Conservation (phyloP, 2,113 vertebrate genomes). For the Pelodiscus sinensis region DNA sequence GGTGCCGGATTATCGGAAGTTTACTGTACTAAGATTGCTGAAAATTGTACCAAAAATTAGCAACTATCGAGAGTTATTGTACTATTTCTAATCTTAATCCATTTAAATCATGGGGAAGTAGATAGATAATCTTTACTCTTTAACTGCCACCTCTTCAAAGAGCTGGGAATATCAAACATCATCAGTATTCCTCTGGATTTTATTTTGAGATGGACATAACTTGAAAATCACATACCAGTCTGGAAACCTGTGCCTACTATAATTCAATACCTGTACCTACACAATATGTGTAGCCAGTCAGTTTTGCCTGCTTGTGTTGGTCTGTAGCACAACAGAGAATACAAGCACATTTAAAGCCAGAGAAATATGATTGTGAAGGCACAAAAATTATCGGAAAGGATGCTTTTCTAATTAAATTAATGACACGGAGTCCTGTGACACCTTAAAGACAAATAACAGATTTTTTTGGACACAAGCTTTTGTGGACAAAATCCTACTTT, state of each 20-base stretch:
- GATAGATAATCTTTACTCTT: not conserved
- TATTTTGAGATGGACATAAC: constrained; percentile 1
- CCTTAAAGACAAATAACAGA: too few relatives aligned
- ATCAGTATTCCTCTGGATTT: not conserved
- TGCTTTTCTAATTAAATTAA: too few relatives aligned
- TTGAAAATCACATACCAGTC: not conserved
- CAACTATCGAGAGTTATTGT: not conserved
- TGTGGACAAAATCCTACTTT: too few relatives aligned
- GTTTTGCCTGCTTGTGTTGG: not conserved
- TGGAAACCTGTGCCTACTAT: not conserved
- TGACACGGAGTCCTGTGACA: too few relatives aligned
- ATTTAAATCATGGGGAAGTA: not conserved
- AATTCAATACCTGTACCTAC: not conserved
- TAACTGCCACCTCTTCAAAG: not conserved
- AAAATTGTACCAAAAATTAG: not conserved
- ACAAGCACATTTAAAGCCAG: not conserved
- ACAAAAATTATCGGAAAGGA: not conserved
- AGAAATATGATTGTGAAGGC: not conserved
- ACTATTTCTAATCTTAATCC: not conserved
- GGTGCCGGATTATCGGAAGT: too few relatives aligned
- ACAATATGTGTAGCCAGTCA: not conserved
- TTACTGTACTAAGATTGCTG: not conserved
- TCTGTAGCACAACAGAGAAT: not conserved
- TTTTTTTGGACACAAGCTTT: too few relatives aligned
- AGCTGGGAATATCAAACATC: not conserved